These are phyloP conservation scores for Anticlea derivata DNA, from an alignment of 2,888 invertebrate species.

Conservation along the genomic window DNA sequence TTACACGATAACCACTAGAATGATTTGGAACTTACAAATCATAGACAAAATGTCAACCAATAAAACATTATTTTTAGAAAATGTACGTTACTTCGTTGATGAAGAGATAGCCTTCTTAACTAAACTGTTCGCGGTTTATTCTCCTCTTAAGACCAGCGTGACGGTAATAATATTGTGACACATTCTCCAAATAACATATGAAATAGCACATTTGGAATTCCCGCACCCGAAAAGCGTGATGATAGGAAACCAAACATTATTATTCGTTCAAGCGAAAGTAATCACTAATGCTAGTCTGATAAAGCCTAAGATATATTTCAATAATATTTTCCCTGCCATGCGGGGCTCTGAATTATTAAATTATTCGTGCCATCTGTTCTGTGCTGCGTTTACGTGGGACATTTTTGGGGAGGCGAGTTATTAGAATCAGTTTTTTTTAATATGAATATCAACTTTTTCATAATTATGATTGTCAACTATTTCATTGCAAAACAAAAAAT, in stretches of 20 bases:
- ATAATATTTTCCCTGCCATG: constrained; percentile 47
- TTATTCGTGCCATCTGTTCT: constrained; percentile 58
- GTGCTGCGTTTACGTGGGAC: constrained; percentile 45
- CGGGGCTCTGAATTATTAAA: constrained; percentile 63
- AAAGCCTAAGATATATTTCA: constrained; percentile 48
- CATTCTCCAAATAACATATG: constrained; percentile 7
- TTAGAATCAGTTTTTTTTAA: too few species aligned
- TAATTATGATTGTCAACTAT: too few species aligned
- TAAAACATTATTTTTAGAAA: too few species aligned
- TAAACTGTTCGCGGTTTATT: too few species aligned
- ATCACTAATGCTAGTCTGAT: constrained; percentile 44
- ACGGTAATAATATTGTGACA: constrained; percentile 1
- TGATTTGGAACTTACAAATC: too few species aligned
- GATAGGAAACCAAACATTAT: constrained; percentile 16
- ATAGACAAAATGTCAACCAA: not conserved
- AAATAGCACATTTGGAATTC: constrained; percentile 14
- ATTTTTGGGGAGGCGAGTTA: not conserved
- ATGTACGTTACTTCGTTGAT: too few species aligned
- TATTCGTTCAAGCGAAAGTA: constrained; percentile 46
- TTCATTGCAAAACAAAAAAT: too few species aligned
- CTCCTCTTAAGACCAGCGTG: too few species aligned
- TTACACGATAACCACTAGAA: too few species aligned
- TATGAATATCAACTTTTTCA: too few species aligned
- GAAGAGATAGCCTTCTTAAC: too few species aligned
- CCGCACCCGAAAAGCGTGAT: constrained; percentile 4